Percentiles rank a stretch among this genome's conserved stretches.
These are phyloP conservation scores for Itoplectis maculator DNA, from an alignment of 2,888 invertebrate genomes.

Conservation along the genomic window DNA sequence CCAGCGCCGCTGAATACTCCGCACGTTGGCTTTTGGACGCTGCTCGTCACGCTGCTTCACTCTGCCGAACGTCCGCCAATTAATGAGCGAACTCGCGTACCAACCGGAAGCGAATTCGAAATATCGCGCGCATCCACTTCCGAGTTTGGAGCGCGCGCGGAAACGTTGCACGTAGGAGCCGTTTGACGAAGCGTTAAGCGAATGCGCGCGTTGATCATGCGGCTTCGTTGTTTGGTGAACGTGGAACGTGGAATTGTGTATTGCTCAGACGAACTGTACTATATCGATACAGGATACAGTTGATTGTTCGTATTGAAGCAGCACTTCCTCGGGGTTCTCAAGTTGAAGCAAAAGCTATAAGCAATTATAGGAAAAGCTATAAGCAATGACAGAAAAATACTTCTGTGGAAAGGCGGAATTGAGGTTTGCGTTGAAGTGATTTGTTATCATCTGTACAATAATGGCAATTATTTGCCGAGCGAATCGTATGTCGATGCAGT, in stretches of 20 bases:
- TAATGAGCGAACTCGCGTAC: slow-evolving; percentile 47
- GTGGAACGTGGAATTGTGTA: not conserved
- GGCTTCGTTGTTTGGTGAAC: not conserved
- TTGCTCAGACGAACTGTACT: too few species aligned
- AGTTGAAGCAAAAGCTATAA: too few species aligned
- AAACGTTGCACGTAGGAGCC: not conserved
- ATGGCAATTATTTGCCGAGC: too few species aligned
- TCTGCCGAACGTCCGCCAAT: slow-evolving; percentile 38
- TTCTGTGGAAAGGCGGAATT: too few species aligned
- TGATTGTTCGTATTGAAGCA: too few species aligned
- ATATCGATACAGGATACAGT: too few species aligned
- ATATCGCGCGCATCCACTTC: not conserved
- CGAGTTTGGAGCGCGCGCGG: not conserved
- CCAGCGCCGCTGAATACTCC: not conserved
- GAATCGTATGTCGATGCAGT: too few species aligned
- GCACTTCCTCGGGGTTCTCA: too few species aligned
- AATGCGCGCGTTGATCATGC: not conserved
- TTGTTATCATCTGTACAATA: too few species aligned
- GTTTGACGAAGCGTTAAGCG: not conserved
- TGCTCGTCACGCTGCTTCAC: slow-evolving; percentile 2
- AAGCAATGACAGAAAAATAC: too few species aligned
- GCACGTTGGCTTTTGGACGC: slow-evolving; percentile 2
- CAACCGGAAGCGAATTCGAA: not conserved
- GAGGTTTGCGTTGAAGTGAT: too few species aligned
- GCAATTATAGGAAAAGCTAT: too few species aligned